Evolutionary conservation across 2,797 vertebrate species (phyloP), one percentile per base, ranked within the genome.

Genomic region (Brachymystax lenok): DNA sequence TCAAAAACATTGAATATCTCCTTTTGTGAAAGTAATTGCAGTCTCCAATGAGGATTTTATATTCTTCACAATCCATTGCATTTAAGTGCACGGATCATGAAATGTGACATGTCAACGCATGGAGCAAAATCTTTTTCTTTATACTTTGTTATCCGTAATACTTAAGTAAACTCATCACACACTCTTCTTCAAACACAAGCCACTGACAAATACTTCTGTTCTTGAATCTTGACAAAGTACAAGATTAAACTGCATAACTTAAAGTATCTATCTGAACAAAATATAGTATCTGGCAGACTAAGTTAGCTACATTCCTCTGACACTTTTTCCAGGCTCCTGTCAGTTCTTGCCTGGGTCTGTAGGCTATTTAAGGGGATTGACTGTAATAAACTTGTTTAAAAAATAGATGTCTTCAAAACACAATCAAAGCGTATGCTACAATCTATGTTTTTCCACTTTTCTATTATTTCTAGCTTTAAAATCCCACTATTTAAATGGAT

Each of bases 121-220:
- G 67, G 17, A 14, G 33, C 17, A 8, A 69, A n/a, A 40, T 35
- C 2, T 35, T 19, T 69, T 69, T 69, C 33, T 35, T 33, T 12
- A 40, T 40, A 7, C 33, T 69, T 69, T 69, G 46, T 71, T 28
- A 54, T 54, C 14, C 27, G 24, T 46, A 46, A 46, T 52, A 51
- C 24, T 54, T 54, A 27, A 56, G 33, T 54, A 71, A 71, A 71
- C 51, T 54, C 16, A 51, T 71, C 70, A 71, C 51, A 52, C 24
- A 28, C 27, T 28, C 51, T 46, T 13, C 40, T 46, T 46, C 40
- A 46, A 46, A 46, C 40, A 46, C 40, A 13, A 46, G 40, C 51
- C 13, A 71, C 30, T 19, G 30, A 69, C 2, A n/a, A 27, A n/a
- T 40, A 28, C 24, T 52, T 71, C 46, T 50, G 28, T 27, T 52